Evolutionary conservation across 1,140 invertebrate genomes (phyloP).

Genomic region (Drosophila funebris): DNA sequence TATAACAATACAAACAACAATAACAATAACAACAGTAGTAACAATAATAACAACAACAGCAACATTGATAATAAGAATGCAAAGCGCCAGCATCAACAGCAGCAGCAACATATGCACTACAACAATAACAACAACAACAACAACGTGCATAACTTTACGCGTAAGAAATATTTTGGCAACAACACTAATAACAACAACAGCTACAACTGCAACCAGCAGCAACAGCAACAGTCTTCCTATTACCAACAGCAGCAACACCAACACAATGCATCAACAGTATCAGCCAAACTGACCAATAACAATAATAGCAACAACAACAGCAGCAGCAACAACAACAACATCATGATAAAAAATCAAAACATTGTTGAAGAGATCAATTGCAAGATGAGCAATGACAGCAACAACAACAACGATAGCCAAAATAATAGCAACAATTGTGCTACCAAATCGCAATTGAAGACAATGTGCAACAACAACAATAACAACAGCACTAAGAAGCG

Average conservation of each 20-base stretch:
- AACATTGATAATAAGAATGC: slow-evolving; percentile 30
- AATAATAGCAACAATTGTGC: slow-evolving; percentile 20
- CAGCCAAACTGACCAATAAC: slow-evolving; percentile 16
- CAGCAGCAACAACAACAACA: slow-evolving; percentile 57
- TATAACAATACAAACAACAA: slow-evolving; percentile 41
- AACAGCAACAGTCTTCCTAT: slow-evolving; percentile 40
- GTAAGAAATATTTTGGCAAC: slow-evolving; percentile 60
- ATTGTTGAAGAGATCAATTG: slow-evolving; percentile 29
- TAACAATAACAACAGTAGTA: slow-evolving; percentile 31
- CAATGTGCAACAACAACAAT: slow-evolving; percentile 19
- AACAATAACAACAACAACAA: slow-evolving; percentile 47
- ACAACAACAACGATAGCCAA: slow-evolving; percentile 40
- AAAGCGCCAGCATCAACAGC: slow-evolving; percentile 37
- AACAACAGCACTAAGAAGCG: slow-evolving; percentile 44
- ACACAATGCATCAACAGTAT: slow-evolving; percentile 25
- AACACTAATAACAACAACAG: slow-evolving; percentile 39
- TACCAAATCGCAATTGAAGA: slow-evolving; percentile 15
- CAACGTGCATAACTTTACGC: slow-evolving; percentile 38
- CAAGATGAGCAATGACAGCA: slow-evolving; percentile 45
- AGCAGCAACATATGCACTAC: slow-evolving; percentile 34
- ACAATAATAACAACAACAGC: slow-evolving; percentile 26
- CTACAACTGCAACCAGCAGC: slow-evolving; percentile 31
- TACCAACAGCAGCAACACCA: slow-evolving; percentile 50
- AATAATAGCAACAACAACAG: slow-evolving; percentile 28
- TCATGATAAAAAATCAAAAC: slow-evolving; percentile 62